phyloP scores from a whole-genome alignment of 2,113 vertebrate species.

The Recurvirostra avosetta region DNA sequence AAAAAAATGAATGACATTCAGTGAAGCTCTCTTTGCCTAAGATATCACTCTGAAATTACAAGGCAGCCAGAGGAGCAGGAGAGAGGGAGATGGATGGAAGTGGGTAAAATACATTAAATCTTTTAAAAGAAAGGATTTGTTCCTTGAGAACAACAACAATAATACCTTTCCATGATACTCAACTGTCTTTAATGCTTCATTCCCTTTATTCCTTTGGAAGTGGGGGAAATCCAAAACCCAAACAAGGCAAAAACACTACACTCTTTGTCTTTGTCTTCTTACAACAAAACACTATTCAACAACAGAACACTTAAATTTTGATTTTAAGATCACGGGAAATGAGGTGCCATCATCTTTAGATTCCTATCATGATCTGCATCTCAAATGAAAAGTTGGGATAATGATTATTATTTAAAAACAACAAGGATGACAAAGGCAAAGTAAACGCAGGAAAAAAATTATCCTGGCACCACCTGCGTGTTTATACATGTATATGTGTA shows the following conservation, averaged over 20 bases:
- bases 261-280: neutral
- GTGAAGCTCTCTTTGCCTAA: neutral
- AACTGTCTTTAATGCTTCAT: neutral
- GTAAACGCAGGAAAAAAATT: neutral
- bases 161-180: neutral
- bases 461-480: neutral
- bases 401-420: neutral
- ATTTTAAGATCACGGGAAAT: neutral
- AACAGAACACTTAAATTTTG: neutral
- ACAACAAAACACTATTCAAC: neutral
- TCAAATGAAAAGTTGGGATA: neutral
- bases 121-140: neutral
- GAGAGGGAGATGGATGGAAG: neutral
- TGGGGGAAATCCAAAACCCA: neutral
- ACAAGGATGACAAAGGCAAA: neutral
- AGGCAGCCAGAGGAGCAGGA: neutral
- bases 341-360: neutral
- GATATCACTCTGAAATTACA: neutral
- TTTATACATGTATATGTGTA: neutral
- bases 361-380: neutral
- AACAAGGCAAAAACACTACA: neutral
- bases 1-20: slow-evolving; percentile 4
- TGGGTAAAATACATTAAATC: neutral
- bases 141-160: neutral
- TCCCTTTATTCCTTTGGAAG: neutral